Base-by-base conservation (phyloP, 2,888 invertebrate genomes). In the Tanytarsus gracilentus region DNA sequence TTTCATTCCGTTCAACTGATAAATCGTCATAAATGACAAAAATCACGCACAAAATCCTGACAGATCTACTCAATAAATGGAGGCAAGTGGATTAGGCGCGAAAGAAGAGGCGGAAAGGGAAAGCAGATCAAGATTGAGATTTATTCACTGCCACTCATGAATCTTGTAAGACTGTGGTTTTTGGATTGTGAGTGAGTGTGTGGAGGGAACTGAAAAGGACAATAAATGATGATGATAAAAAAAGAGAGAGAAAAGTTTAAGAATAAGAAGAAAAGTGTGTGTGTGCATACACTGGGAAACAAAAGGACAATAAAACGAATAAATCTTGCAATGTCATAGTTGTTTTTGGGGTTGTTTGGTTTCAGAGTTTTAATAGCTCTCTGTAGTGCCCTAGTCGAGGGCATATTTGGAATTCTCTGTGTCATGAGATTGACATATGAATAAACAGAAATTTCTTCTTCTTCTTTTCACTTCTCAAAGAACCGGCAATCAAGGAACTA, bases 271-370 rank as follows among this genome's bases (percentile, higher is more conserved):
- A 26, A 50, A 4, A 27, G 9, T 25, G 9, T 51, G 51, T 16
- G 18, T 25, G n/a, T 29, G 26, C 26, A 58, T 44, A 11, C 30
- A 25, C 18, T 39, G 14, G 40, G 40, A 56, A 30, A 44, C 44
- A 58, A 44, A 48, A 48, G 58, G 48, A 58, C 58, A 58, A 58
- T 58, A 48, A 58, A 58, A 48, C 25, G 48, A 30, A 58, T 58
- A 58, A 58, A 58, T 58, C 58, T 58, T 58, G 58, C 26, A 48
- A 30, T 58, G 58, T 58, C 58, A 58, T 58, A 44, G 44, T 11
- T 39, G 7, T 50, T 14, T 44, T 39, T 21, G 29, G 58, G 44
- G 58, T 58, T 58, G 40, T 30, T 16, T 53, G 14, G 11, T 23
- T 44, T 18, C 18, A 44, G 21, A 44, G 21, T 44, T 23, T 8